A percentile compares a stretch with the other conserved stretches of the same genome.
These are phyloP conservation scores for Epirrita christyi DNA, from an alignment of 2,888 invertebrate genomes.

Conservation along the genomic window DNA sequence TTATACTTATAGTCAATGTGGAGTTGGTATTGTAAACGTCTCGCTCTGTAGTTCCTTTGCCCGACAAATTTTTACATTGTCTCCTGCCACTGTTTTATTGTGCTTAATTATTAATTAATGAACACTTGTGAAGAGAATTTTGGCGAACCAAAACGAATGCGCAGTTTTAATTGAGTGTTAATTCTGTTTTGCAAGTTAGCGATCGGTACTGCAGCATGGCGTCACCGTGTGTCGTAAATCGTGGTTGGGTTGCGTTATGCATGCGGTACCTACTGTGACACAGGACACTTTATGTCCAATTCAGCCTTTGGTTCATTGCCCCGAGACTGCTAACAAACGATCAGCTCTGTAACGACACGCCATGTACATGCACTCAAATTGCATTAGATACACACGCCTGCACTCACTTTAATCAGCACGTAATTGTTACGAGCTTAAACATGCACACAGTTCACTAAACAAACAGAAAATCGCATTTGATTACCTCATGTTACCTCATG, in stretches of 20 bases:
- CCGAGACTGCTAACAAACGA: constrained; percentile 67
- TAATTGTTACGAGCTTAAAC: constrained; percentile 40
- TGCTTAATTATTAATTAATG: constrained; percentile 14
- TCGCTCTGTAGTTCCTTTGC: constrained; percentile 3
- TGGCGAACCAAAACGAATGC: constrained; percentile 2
- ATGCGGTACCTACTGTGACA: constrained; percentile 51
- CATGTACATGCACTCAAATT: constrained; percentile 71
- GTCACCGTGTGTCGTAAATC: constrained; percentile 67
- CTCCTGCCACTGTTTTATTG: constrained; percentile 17
- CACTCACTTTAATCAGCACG: constrained; percentile 38
- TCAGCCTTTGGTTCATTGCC: constrained; percentile 77
- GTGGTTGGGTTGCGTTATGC: constrained; percentile 64
- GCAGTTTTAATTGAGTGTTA: constrained; percentile 15
- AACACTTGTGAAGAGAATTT: constrained; percentile 4
- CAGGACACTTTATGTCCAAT: constrained; percentile 79
- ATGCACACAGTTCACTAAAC: constrained; percentile 35
- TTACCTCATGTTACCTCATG: constrained; percentile 36
- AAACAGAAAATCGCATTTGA: constrained; percentile 36
- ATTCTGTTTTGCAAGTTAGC: constrained; percentile 13
- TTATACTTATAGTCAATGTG: too few relatives aligned
- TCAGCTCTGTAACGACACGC: constrained; percentile 71
- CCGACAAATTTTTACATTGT: constrained; percentile 14
- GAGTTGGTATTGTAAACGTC: constrained; percentile 9
- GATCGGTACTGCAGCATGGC: constrained; percentile 21
- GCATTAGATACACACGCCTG: constrained; percentile 49